Base-by-base conservation (phyloP, 2,113 vertebrate genomes). In the Lynx canadensis region DNA sequence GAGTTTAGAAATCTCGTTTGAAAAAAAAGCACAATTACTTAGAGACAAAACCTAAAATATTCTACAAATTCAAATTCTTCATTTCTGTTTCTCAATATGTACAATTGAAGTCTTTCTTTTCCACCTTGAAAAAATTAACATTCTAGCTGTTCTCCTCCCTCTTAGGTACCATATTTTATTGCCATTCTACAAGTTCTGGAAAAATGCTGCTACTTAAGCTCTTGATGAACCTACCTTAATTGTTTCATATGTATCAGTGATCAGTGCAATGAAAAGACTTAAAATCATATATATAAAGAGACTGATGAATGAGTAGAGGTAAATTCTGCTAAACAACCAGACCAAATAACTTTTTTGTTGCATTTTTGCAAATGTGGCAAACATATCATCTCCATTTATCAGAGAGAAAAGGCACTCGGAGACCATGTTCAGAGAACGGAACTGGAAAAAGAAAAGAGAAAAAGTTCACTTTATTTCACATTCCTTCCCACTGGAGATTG, bases 201-300 rank as follows among this genome's bases (percentile, higher is more conserved):
- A 45, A 71, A 87, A 94, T 13, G 36, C 12, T 57, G 27, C 45
- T 63, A 10, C 25, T n/a, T 33, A 2, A 0, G 66, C 66, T 90
- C 19, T 86, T 45, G 6, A 68, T 14, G 71, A 95, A 96, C 99
- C 96, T 98, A 99, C 99, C 99, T 99, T 99, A 97, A 99, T 99
- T 23, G 99, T 99, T 98, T 99, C 99, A 33, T 99, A 99, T 0
- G 99, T 99, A 94, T 99, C 99, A 4, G 99, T 99, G 97, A 99
- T 99, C 33, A 99, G 98, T 23, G 99, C 99, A 50, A 99, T 99
- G 98, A 99, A 99, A 57, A 99, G 99, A 97, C 99, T 99, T 97
- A 99, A 99, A 90, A 99, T 99, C 99, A 99, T 99, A 95, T 99
- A 99, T 97, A 99, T 99, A 95, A 99, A 99, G 94, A 99, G 98